Evolutionary conservation across 2,797 vertebrate species (phyloP), one percentile per base, ranked within the genome.

Genomic region (Chanos chanos): DNA sequence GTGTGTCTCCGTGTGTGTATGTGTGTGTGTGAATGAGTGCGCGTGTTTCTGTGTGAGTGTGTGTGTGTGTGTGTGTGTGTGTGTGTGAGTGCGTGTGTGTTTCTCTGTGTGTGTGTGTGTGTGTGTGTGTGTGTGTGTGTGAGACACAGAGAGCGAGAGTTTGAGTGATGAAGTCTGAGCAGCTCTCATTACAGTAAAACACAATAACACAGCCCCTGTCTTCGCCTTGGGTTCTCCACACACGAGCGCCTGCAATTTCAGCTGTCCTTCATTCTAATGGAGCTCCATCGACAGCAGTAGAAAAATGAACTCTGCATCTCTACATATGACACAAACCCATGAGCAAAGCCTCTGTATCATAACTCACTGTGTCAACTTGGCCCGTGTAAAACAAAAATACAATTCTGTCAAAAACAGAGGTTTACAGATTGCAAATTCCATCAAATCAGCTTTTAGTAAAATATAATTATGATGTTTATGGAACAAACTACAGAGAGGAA

Each of bases 141-240:
- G 25, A 16, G 37, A 37, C 4, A n/a, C 18, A 24, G 28, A 24
- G 12, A 31, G 40, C 31, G 27, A 5, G 43, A 13, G 53, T 49
- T 39, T 50, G 60, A 68, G 60, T 63, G 64, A 76, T 71, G 67
- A 57, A 59, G 54, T 48, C 45, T 59, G 47, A 25, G 24, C 18
- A 13, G n/a, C 47, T 68, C 64, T 72, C 58, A 74, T 70, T 68
- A 66, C 51, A 58, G 58, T 37, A 48, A 39, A 48, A 70, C 24
- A 56, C 44, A 72, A 68, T 68, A 64, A 62, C 31, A 10, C 50
- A 31, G 48, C 19, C 34, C 31, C 43, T 51, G 51, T 37, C 48
- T 49, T 45, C 15, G 52, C 62, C 53, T 45, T 37, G 31, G 33
- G 53, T 67, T 59, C 61, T 40, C 51, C 33, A 19, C 34, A 36